Conservation (phyloP, 2,113 vertebrate genomes). For the Leucosticte australis region DNA sequence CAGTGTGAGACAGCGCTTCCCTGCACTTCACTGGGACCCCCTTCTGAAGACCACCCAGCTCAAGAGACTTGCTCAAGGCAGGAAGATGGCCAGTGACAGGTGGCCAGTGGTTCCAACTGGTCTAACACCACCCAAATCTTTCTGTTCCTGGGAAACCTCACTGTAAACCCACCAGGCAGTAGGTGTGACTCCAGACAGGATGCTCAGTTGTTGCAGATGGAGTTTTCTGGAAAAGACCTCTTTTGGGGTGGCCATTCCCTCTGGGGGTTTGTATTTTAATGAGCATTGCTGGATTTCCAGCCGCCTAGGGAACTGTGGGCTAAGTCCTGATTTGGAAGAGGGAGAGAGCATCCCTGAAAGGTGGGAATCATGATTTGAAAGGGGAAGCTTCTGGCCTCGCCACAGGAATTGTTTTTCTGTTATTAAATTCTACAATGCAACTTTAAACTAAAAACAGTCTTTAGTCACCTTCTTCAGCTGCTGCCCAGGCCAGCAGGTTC, state of each 20-base stretch:
- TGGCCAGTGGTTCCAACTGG: accelerated
- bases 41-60: not conserved
- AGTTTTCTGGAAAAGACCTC: not conserved
- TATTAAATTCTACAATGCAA: not conserved
- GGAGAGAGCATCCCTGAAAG: accelerated
- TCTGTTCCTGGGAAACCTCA: not conserved
- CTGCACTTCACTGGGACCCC: not conserved
- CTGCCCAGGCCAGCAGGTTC: not conserved
- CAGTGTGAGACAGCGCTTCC: accelerated
- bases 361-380: not conserved
- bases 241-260: not conserved
- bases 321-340: not conserved
- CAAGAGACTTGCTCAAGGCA: not conserved
- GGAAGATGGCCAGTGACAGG: not conserved
- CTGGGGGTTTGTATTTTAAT: not conserved
- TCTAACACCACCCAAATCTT: not conserved
- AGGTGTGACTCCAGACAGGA: not conserved
- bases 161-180: not conserved
- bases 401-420: not conserved
- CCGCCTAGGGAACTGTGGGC: accelerated
- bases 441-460: not conserved
- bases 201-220: accelerated
- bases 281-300: not conserved
- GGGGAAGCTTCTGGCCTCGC: not conserved
- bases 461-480: not conserved